A percentile compares a stretch with the other conserved stretches of the same genome.
Conservation (phyloP, 1,140 invertebrate genomes). For the Drosophila truncata region DNA sequence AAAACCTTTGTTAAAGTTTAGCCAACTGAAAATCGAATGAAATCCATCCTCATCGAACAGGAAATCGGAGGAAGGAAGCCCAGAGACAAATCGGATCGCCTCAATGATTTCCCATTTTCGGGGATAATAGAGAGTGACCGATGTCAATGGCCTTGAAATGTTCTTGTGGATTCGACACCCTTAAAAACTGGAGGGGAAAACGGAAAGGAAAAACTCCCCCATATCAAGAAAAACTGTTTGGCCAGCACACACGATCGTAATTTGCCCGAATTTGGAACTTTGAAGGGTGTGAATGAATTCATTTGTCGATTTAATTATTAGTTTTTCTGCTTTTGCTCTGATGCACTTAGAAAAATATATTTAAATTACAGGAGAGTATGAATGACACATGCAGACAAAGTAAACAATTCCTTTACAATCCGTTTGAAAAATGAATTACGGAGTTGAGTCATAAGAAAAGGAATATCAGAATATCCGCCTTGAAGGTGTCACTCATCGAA, state of each 20-base stretch:
- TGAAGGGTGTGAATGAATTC: constrained; percentile 71
- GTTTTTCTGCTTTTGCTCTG: constrained; percentile 42
- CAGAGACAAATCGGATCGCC: constrained; percentile 34
- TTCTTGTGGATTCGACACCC: constrained; percentile 14
- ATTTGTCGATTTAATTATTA: constrained; percentile 81
- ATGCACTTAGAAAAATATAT: constrained; percentile 13
- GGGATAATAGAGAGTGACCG: constrained; percentile 29
- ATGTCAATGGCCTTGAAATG: constrained; percentile 59
- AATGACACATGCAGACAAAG: not conserved
- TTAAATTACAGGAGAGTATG: not conserved
- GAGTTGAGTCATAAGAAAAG: not conserved
- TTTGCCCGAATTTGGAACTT: constrained; percentile 11
- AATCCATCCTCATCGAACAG: not conserved
- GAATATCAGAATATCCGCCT: not conserved
- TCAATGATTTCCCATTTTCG: constrained; percentile 42
- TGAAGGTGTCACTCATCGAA: not conserved
- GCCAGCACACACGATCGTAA: constrained; percentile 37
- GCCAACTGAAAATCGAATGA: constrained; percentile 12
- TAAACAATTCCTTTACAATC: not conserved
- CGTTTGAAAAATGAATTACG: not conserved
- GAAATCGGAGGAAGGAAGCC: not conserved
- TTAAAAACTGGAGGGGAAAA: not conserved
- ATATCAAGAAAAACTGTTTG: constrained; percentile 26
- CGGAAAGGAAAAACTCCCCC: constrained; percentile 20
- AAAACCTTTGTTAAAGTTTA: not conserved